Base-by-base conservation (phyloP, 2,113 vertebrate species). In the Rhinogobius similis region DNA sequence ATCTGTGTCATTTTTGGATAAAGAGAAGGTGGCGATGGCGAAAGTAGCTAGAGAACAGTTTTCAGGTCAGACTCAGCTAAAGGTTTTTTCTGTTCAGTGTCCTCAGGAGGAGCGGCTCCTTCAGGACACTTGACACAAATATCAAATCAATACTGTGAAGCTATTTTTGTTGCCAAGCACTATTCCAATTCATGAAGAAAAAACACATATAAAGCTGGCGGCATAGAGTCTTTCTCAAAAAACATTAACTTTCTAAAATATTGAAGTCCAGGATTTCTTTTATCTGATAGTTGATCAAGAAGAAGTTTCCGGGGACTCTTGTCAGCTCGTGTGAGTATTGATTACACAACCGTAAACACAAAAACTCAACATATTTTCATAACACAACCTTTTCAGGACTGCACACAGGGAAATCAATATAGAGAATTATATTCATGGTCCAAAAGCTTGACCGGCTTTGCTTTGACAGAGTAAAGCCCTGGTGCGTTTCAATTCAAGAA, bases 301-400 rank as follows among this genome's bases (percentile, higher is more conserved):
- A 69, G 62, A 76, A 62, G 70, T 81, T 84, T 81, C 66, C n/a
- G 7, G 43, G 56, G 68, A 87, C 67, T 79, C 75, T 78, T 77
- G 82, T 78, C 74, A 73, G 80, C 65, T 65, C 72, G 68, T 78
- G 43, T 32, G 69, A 75, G 73, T 89, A 89, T 86, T 77, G 88
- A 89, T 91, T 58, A 55, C 68, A 77, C 64, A 63, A 58, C 76
- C 83, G 75, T 77, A 70, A 75, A 75, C 77, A 73, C 38, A 85
- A 82, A 81, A 81, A 74, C 74, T 76, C 70, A 70, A 27, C 79
- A 78, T 73, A 73, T 88, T 83, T 82, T 86, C 75, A 87, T 79
- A 82, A 82, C 56, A 72, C 13, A 73, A 77, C 82, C 62, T 78
- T 65, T 68, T 68, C 67, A 62, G 63, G 53, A 65, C 39, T 71